A percentile compares a stretch with the other conserved stretches of the same genome.
These are phyloP conservation scores for Drosophila vallismaia DNA, from an alignment of 2,888 invertebrate genomes.

Conservation along the genomic window DNA sequence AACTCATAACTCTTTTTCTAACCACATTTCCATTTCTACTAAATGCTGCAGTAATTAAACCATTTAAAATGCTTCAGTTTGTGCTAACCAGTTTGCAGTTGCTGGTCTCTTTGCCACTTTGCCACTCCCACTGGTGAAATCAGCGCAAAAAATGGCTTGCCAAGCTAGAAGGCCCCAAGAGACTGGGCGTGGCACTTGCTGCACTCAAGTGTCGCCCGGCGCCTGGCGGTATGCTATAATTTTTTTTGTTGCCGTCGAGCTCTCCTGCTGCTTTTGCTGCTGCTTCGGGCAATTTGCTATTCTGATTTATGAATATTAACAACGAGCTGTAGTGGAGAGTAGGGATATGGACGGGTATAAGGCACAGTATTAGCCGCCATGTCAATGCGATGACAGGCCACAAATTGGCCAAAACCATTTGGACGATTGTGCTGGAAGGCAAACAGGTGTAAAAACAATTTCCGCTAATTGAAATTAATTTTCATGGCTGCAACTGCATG, in stretches of 20 bases:
- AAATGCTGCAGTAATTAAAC: slow-evolving; percentile 24
- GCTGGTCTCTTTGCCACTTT: slow-evolving; percentile 3
- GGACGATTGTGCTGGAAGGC: slow-evolving; percentile 42
- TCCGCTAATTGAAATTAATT: slow-evolving; percentile 76
- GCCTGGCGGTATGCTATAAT: slow-evolving; percentile 56
- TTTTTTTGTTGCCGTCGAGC: slow-evolving; percentile 35
- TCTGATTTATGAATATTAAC: slow-evolving; percentile 38
- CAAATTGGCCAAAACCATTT: slow-evolving; percentile 49
- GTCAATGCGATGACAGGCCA: slow-evolving; percentile 45
- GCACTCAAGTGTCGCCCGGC: slow-evolving; percentile 60
- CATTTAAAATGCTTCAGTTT: slow-evolving; percentile 17
- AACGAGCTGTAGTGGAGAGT: too few species aligned
- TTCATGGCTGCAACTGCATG: slow-evolving; percentile 46
- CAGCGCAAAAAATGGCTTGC: slow-evolving; percentile 23
- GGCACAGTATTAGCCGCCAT: neutral
- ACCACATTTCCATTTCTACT: neutral
- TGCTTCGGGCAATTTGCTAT: slow-evolving; percentile 34
- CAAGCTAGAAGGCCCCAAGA: slow-evolving; percentile 10
- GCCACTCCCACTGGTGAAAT: slow-evolving; percentile 22
- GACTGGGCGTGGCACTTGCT: slow-evolving; percentile 59
- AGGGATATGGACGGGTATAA: neutral
- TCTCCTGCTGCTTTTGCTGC: slow-evolving; percentile 3
- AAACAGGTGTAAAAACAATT: slow-evolving; percentile 61
- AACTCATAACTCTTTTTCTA: neutral
- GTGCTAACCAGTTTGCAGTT: slow-evolving; percentile 11